A percentile compares a stretch with the other conserved stretches of the same genome.
Conservation (phyloP, 1,140 invertebrate genomes). For the Tetraneura akinire region DNA sequence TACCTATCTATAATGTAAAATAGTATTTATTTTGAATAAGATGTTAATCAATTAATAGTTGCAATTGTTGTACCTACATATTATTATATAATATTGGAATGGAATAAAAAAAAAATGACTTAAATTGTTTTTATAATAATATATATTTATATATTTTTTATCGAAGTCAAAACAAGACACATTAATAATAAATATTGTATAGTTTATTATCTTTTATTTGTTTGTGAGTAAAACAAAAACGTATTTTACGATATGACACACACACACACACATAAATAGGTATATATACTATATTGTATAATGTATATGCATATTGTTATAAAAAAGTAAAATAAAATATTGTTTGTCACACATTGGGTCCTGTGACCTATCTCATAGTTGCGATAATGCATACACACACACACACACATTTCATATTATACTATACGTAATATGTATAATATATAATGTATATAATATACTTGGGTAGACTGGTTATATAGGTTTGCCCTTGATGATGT, state of each 20-base stretch:
- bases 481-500: constrained; percentile 52
- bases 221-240: constrained; percentile 17
- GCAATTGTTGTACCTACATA: too few species aligned
- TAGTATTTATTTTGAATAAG: background rate
- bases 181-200: background rate
- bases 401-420: constrained; percentile 19
- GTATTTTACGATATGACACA: constrained; percentile 19
- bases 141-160: background rate
- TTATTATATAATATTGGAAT: background rate
- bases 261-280: too few species aligned
- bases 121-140: background rate
- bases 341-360: constrained; percentile 41
- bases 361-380: constrained; percentile 37
- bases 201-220: constrained; percentile 16
- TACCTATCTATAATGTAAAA: background rate
- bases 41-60: background rate
- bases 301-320: constrained; percentile 8
- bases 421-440: background rate
- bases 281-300: constrained; percentile 24
- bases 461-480: constrained; percentile 44
- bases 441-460: background rate
- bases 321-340: background rate
- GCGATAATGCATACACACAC: constrained; percentile 27
- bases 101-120: background rate
- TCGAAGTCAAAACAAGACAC: background rate